Evolutionary conservation across 2,113 vertebrate species (phyloP), one percentile per base, ranked within the genome.

Genomic region (Bagarius yarrelli): DNA sequence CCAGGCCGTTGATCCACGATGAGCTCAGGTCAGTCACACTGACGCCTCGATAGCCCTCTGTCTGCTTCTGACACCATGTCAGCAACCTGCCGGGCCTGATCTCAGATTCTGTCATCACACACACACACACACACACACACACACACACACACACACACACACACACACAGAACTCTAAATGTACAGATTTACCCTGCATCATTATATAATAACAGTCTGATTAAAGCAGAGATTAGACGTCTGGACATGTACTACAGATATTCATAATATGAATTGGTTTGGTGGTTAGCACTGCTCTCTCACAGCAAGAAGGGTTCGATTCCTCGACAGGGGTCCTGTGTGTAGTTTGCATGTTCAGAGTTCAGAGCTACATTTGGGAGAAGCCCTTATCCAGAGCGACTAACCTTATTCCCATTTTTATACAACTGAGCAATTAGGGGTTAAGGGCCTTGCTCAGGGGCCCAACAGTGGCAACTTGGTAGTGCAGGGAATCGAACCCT

Each of bases 21-120:
- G 91, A 93, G 64, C 90, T 95, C 85, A 99, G 91, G 88, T 99
- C 93, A 0, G 93, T 95, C 89, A 98, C 82, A 0, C 12, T 83
- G 61, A 98, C 95, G 0, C 94, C 94, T 73, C 89, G 91, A 89
- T 98, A 99, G 61, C 95, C 95, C 80, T 98, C 95, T 0, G 95
- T 97, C 90, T 98, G 96, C 81, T 94, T 97, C 91, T 97, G 96
- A 90, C 97, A 99, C 97, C 97, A 99, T 1, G 95, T 96, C 84
- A 98, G 79, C 80, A 99, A 95, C 84, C 96, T 95, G 53, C 94
- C 93, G 4, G 97, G 97, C 69, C 95, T 91, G 83, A 95, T 91
- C 74, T 98, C 98, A 0, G 96, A 97, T 87, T 98, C 98, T 98
- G 87, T 23, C 83, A 4, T 11, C 44, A 44, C 21, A 79, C 14